Conservation (phyloP, 2,888 invertebrate species). For the Periphyllus acericola region DNA sequence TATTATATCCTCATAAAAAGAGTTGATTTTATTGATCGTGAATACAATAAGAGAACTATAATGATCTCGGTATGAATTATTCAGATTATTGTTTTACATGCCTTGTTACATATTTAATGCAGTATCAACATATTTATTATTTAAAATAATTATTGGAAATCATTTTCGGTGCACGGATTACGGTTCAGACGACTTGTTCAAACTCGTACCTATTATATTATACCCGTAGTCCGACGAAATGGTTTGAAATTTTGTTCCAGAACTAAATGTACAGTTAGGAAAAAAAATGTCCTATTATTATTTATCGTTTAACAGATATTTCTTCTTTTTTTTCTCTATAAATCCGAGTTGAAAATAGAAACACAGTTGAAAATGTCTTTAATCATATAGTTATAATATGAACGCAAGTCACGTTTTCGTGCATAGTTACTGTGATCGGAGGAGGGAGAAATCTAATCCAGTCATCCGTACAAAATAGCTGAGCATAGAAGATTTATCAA, state of each 20-base stretch:
- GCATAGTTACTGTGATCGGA: not conserved
- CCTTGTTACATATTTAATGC: too few species aligned
- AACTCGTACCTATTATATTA: too few species aligned
- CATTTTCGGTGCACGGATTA: too few species aligned
- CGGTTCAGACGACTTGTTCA: not conserved
- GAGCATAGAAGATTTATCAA: conserved; percentile 31
- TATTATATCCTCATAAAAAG: not conserved
- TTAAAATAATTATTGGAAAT: not conserved
- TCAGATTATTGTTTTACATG: not conserved
- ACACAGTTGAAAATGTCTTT: conserved; percentile 4
- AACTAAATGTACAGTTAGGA: too few species aligned
- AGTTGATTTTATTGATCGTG: too few species aligned
- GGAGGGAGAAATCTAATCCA: not conserved
- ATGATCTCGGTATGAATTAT: not conserved
- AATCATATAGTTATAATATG: not conserved
- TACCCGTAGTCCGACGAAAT: too few species aligned
- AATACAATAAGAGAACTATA: not conserved
- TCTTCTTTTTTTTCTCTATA: not conserved
- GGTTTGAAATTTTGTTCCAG: too few species aligned
- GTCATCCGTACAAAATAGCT: conserved; percentile 18
- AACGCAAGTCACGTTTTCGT: conserved; percentile 23
- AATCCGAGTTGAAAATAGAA: not conserved
- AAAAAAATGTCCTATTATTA: not conserved
- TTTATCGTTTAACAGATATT: not conserved
- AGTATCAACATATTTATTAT: not conserved